Evolutionary conservation across 2,888 invertebrate species (phyloP).

Genomic region (Eristalinus sepulchralis): DNA sequence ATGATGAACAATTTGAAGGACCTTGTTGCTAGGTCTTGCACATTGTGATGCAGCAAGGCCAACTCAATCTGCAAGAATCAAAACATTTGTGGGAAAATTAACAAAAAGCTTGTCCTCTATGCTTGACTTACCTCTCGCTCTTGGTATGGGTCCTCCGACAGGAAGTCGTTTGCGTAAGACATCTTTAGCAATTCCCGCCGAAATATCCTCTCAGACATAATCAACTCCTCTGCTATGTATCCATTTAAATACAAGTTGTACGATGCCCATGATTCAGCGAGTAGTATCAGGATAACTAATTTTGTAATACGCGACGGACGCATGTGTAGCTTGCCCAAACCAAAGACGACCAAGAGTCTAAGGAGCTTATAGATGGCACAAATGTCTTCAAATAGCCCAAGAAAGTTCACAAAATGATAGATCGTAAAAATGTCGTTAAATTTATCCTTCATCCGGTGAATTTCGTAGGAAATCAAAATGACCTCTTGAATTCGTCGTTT

Average conservation of each 20-base stretch:
- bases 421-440: background rate
- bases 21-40: background rate
- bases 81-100: background rate
- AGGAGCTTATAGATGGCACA: background rate
- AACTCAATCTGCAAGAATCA: background rate
- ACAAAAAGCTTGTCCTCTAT: background rate
- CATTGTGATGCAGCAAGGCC: background rate
- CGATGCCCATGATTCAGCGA: background rate
- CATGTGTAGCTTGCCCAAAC: background rate
- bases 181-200: background rate
- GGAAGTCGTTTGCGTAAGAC: background rate
- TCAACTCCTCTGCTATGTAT: background rate
- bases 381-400: background rate
- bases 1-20: background rate
- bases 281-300: no score
- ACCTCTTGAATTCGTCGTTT: background rate
- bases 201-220: background rate
- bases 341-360: background rate
- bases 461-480: background rate
- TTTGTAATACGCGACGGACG: background rate
- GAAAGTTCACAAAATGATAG: background rate
- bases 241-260: background rate
- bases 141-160: background rate
- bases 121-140: background rate
- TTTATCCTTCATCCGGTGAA: background rate